phyloP scores from a whole-genome alignment of 2,113 vertebrate species.

The Bothrops jararaca region DNA sequence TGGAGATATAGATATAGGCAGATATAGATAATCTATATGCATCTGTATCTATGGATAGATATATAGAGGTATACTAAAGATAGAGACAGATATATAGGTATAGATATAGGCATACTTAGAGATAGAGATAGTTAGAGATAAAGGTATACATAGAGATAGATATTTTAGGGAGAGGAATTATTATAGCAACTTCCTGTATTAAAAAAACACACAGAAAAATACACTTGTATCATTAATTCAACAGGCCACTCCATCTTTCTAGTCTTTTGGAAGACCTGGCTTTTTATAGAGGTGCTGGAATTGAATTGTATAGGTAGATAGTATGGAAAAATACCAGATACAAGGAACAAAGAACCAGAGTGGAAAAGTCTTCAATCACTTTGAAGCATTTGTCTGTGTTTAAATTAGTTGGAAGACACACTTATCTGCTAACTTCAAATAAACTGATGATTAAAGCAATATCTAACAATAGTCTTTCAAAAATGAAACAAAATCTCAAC shows the following conservation, averaged over 20 bases:
- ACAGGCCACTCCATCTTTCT: no score
- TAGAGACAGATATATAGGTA: no score
- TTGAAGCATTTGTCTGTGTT: constrained; percentile 11
- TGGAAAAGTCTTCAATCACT: constrained; percentile 16
- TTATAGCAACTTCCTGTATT: background rate
- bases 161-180: background rate
- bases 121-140: no score
- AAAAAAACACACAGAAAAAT: background rate
- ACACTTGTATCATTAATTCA: no score
- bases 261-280: no score
- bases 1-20: background rate
- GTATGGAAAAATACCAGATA: no score
- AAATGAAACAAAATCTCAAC: constrained; percentile 7
- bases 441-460: constrained; percentile 27
- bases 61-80: no score
- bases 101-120: no score
- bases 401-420: constrained; percentile 4
- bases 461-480: constrained; percentile 8
- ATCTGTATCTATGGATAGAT: no score
- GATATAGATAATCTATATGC: background rate
- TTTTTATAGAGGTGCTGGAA: no score
- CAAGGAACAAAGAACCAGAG: background rate
- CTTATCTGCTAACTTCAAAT: constrained; percentile 17
- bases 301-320: no score
- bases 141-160: no score